phyloP scores from a whole-genome alignment of 2,797 vertebrate genomes.

The Acropternis orthonyx region DNA sequence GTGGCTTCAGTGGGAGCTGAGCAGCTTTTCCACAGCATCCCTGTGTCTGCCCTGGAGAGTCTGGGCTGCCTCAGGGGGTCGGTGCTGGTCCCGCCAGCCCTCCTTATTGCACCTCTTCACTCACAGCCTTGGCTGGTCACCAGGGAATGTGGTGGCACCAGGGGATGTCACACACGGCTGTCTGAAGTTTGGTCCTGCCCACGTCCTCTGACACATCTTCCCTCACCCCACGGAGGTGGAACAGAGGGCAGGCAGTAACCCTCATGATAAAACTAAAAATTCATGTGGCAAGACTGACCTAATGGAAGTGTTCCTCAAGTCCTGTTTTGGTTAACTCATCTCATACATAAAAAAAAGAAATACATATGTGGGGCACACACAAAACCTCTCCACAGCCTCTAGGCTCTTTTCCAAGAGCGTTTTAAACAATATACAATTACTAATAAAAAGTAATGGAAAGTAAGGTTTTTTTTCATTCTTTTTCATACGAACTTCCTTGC shows the following conservation, averaged over 20 bases:
- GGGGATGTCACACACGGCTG: background rate
- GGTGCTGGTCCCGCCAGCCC: no score
- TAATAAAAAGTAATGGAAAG: constrained; percentile 64
- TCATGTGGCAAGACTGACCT: background rate
- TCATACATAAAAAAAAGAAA: background rate
- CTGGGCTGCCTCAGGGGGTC: background rate
- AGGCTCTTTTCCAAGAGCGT: constrained; percentile 45
- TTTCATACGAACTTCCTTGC: constrained; percentile 8
- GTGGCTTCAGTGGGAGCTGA: background rate
- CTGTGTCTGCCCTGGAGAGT: accelerated
- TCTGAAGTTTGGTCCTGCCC: background rate
- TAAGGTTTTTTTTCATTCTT: background rate
- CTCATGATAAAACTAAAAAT: background rate
- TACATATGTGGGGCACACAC: background rate
- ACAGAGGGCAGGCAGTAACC: background rate
- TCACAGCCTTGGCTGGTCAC: background rate
- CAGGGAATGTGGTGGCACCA: accelerated
- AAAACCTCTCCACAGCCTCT: background rate
- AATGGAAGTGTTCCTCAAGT: background rate
- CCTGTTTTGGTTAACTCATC: background rate
- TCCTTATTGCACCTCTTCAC: background rate
- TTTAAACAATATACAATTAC: constrained; percentile 45
- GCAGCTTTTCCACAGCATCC: background rate
- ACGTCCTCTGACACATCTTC: background rate
- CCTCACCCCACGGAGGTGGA: background rate